Evolutionary conservation across 2,113 vertebrate species (phyloP).

Genomic region (Physeter macrocephalus): DNA sequence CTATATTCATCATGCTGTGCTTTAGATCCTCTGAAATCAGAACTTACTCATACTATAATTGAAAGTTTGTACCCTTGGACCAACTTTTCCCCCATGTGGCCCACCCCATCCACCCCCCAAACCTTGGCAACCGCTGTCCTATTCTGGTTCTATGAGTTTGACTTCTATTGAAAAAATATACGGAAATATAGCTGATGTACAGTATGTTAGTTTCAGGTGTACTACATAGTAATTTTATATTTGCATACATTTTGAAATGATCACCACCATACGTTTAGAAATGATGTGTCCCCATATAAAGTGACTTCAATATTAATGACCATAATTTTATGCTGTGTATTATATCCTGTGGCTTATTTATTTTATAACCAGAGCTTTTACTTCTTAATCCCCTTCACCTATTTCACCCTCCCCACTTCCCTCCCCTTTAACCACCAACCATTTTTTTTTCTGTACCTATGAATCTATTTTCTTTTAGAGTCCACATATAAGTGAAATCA

Average conservation of each 20-base stretch:
- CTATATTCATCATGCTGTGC: not conserved
- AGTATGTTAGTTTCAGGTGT: not conserved
- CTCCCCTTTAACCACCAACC: not conserved
- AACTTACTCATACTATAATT: not conserved
- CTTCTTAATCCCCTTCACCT: not conserved
- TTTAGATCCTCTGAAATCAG: not conserved
- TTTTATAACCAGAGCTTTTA: not conserved
- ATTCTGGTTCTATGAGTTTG: not conserved
- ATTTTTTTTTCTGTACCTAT: not conserved
- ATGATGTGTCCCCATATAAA: not conserved
- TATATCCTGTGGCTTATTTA: not conserved
- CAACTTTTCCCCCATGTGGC: not conserved
- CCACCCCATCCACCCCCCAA: too few species aligned
- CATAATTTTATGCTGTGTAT: not conserved
- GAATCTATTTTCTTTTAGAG: not conserved
- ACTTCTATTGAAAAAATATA: not conserved
- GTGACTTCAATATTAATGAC: not conserved
- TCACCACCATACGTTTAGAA: not conserved
- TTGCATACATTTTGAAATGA: not conserved
- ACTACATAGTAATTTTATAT: not conserved
- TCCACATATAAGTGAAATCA: too few species aligned
- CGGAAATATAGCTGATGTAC: not conserved
- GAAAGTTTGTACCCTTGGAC: not conserved
- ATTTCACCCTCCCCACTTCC: not conserved
- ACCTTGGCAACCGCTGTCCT: not conserved